Evolutionary conservation across 2,888 invertebrate genomes (phyloP).

Genomic region (Drosophila fungiperda): DNA sequence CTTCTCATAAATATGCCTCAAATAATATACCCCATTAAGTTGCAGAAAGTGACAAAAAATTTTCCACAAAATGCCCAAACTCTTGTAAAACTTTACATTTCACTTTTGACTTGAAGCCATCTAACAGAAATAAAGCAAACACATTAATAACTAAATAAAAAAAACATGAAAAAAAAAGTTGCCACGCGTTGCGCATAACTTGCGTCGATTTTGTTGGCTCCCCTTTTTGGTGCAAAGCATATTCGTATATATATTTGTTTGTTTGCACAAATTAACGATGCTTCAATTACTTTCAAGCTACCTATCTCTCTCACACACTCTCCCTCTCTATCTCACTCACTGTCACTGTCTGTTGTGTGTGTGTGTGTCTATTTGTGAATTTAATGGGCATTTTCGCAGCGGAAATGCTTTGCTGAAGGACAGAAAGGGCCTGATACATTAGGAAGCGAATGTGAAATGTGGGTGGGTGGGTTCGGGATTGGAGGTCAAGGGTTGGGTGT

Average conservation of each 20-base stretch:
- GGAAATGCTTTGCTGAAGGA: constrained; percentile 61
- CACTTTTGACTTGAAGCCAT: constrained; percentile 56
- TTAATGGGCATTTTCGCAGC: constrained; percentile 77
- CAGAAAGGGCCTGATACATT: constrained; percentile 46
- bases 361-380: constrained; percentile 56
- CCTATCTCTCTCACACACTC: constrained; percentile 20
- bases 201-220: constrained; percentile 38
- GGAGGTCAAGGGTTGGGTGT: not conserved
- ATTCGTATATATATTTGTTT: constrained; percentile 41
- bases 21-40: constrained; percentile 3
- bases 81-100: constrained; percentile 50
- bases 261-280: constrained; percentile 79
- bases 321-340: constrained; percentile 26
- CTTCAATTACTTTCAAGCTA: constrained; percentile 50
- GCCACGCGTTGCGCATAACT: constrained; percentile 62
- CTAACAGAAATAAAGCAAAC: constrained; percentile 3
- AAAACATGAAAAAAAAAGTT: constrained; percentile 12
- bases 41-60: constrained; percentile 1
- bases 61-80: constrained; percentile 35
- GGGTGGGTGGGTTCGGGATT: not conserved
- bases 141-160: not conserved
- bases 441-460: not conserved
- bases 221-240: constrained; percentile 29
- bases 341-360: constrained; percentile 7
- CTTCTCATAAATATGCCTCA: not conserved